Evolutionary conservation across 1,140 invertebrate species (phyloP), one percentile per base, ranked within the genome.

Genomic region (Onthophagus taurus): DNA sequence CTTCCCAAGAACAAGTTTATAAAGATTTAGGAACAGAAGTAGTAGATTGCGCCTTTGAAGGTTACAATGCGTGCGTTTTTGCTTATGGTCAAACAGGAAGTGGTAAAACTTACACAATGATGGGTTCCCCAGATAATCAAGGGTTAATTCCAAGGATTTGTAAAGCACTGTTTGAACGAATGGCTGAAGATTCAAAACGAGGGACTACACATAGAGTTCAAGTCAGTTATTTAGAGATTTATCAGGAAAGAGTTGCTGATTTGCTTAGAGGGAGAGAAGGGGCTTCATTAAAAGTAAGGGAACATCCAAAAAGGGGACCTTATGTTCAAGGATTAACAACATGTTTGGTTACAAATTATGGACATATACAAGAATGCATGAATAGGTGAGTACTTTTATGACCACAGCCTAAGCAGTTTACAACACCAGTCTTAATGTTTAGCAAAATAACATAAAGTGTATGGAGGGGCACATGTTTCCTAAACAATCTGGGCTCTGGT

Each of bases 101-200:
- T 59, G 94, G 94, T 17, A 97, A 98, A 71, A 95, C 91, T 0
- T 97, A 91, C 64, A 97, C 93, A 1, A 97, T 98, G 93, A 97
- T 97, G 93, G 94, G 94, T 18, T 83, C 84, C 0, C 67, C 75
- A 42, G 81, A 83, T 56, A 78, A 79, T 58, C 82, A 81, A 59
- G 89, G 89, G 2, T 66, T 92, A 18, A 92, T 92, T 62, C 89
- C 89, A 0, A 75, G 87, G 46, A 92, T 92, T 50, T 90, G 85
- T 57, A 77, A 86, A 53, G 81, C 78, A 42, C 62, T 85, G 11
- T 86, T 87, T 59, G 72, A 77, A 2, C 75, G 80, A 30, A 83
- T 85, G 72, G 76, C 79, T 13, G 75, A 81, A 9, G 81, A 82
- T 33, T 83, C 84, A 54, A 83, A 89, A 57, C 79, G 78, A 19